These are phyloP conservation scores for Nasonia oneida DNA, from an alignment of 2,888 invertebrate genomes.

Conservation along the genomic window DNA sequence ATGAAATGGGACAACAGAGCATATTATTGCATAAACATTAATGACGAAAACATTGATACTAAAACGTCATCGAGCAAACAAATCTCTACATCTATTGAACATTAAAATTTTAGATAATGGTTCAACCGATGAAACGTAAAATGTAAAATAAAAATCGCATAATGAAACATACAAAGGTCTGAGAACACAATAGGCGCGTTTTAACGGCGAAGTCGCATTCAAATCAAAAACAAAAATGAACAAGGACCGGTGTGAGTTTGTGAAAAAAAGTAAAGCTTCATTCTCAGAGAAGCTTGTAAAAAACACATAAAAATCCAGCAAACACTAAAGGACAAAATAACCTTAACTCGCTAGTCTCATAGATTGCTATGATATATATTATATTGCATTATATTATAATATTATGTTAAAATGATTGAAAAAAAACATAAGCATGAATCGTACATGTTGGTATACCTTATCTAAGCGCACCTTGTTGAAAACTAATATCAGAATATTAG, in stretches of 20 bases:
- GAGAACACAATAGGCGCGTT: not conserved
- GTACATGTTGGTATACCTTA: conserved; percentile 62
- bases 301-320: conserved; percentile 33
- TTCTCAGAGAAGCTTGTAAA: conserved; percentile 32
- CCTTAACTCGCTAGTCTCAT: conserved; percentile 34
- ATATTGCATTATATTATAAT: not conserved
- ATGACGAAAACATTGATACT: conserved; percentile 36
- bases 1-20: conserved; percentile 37
- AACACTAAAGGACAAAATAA: conserved; percentile 44
- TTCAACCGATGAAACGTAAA: conserved; percentile 4
- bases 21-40: conserved; percentile 33
- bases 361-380: not conserved
- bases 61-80: conserved; percentile 39
- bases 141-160: conserved; percentile 10
- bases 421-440: conserved; percentile 56
- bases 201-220: not conserved
- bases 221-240: not conserved
- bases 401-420: not conserved
- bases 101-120: conserved; percentile 21
- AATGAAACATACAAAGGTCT: not conserved
- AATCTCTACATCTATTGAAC: not conserved
- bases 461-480: conserved; percentile 57
- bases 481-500: conserved; percentile 66
- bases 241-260: not conserved
- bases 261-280: not conserved